Evolutionary conservation across 2,888 invertebrate genomes (phyloP).

Genomic region (Rhodophaea formosa): DNA sequence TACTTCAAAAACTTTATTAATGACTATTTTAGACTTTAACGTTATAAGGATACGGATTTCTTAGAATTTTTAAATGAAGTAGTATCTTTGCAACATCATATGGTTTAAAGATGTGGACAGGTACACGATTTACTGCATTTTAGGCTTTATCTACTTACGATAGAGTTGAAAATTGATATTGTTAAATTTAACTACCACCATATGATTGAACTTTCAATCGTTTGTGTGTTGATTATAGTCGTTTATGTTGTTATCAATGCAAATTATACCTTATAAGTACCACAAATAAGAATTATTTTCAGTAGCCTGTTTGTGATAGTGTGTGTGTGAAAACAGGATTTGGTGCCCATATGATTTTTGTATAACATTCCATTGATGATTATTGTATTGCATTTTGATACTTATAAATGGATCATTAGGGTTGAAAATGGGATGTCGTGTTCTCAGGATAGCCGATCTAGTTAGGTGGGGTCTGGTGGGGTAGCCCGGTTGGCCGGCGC

Average conservation of each 20-base stretch:
- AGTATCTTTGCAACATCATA: constrained; percentile 11
- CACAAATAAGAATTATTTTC: background rate
- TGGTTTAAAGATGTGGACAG: constrained; percentile 15
- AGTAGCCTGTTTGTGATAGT: constrained; percentile 23
- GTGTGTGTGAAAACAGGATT: constrained; percentile 65
- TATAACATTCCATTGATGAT: constrained; percentile 62
- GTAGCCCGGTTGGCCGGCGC: constrained; percentile 46
- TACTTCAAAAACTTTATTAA: background rate
- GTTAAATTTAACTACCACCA: constrained; percentile 37
- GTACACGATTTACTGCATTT: background rate
- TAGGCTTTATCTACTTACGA: background rate
- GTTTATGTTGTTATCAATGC: constrained; percentile 20
- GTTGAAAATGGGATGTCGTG: constrained; percentile 32
- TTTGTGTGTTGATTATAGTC: constrained; percentile 51
- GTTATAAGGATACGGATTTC: background rate
- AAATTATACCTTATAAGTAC: constrained; percentile 29
- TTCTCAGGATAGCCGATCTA: constrained; percentile 46
- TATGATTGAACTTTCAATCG: constrained; percentile 67
- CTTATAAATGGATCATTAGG: constrained; percentile 25
- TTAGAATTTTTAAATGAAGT: background rate
- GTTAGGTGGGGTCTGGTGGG: constrained; percentile 58
- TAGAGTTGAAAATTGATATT: constrained; percentile 4
- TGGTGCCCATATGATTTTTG: constrained; percentile 75
- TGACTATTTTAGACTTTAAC: constrained; percentile 19
- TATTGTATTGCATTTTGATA: constrained; percentile 28